phyloP scores from a whole-genome alignment of 1,140 invertebrate species.

The Chironomus striatipennis region DNA sequence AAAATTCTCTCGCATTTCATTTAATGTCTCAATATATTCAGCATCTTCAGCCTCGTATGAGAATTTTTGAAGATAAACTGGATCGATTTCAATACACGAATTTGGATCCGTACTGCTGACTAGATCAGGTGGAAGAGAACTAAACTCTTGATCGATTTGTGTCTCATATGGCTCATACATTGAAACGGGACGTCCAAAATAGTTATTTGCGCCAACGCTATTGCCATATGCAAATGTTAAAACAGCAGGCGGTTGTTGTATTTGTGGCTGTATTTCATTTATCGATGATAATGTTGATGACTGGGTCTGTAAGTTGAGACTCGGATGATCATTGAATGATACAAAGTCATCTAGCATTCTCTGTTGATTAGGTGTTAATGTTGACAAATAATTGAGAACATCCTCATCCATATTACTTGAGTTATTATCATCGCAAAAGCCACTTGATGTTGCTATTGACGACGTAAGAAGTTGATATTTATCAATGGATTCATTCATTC shows the following conservation, averaged over 20 bases:
- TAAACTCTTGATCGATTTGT: background rate
- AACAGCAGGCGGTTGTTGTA: background rate
- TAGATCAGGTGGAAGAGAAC: conserved; percentile 13
- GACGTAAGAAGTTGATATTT: conserved; percentile 12
- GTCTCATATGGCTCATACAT: background rate
- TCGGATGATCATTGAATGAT: conserved; percentile 5
- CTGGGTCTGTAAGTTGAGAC: background rate
- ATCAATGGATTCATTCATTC: background rate
- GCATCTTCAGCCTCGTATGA: background rate
- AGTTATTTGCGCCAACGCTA: conserved; percentile 18
- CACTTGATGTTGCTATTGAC: background rate
- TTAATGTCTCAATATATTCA: conserved; percentile 15
- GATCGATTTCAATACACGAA: background rate
- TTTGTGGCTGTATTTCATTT: background rate
- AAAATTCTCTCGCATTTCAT: background rate
- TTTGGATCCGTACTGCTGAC: background rate
- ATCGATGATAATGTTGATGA: background rate
- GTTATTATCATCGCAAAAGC: background rate
- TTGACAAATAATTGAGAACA: conserved; percentile 19
- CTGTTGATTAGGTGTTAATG: background rate
- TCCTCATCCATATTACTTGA: background rate
- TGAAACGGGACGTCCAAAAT: background rate
- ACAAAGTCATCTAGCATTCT: background rate
- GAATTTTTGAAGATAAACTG: background rate
- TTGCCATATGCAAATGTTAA: conserved; percentile 8